These are phyloP conservation scores for Peromyscus eremicus DNA, from an alignment of 2,797 vertebrate genomes.

Conservation along the genomic window DNA sequence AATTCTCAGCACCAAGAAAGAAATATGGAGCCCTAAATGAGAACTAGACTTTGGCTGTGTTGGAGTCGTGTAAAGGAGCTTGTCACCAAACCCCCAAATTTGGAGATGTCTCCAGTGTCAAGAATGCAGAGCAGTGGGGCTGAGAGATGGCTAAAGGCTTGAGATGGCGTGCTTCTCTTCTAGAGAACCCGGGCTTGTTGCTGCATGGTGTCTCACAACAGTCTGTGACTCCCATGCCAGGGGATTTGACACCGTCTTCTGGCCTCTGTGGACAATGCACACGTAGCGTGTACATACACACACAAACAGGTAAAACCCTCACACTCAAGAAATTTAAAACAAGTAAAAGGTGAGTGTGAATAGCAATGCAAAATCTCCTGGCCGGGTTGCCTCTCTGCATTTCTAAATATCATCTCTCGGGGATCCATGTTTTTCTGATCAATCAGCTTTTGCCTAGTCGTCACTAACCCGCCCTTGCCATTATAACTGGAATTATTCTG, in stretches of 20 bases:
- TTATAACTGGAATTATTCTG: neutral
- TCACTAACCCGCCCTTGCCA: neutral
- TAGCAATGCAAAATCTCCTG: neutral
- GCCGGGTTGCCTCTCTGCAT: neutral
- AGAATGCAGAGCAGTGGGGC: neutral
- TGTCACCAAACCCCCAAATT: neutral
- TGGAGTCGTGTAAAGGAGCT: neutral
- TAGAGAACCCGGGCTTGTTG: neutral
- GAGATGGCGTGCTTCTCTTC: neutral
- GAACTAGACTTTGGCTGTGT: neutral
- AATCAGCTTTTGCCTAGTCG: neutral
- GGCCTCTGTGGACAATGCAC: neutral
- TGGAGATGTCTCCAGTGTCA: neutral
- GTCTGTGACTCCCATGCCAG: neutral
- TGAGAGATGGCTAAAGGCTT: neutral
- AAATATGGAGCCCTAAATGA: neutral
- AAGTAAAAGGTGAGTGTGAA: neutral
- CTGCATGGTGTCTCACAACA: neutral
- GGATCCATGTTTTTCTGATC: neutral
- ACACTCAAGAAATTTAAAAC: neutral
- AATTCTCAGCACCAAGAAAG: neutral
- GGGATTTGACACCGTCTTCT: neutral
- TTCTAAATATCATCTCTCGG: neutral
- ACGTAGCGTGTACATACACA: neutral
- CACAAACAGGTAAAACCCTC: neutral